Evolutionary conservation across 2,888 invertebrate species (phyloP), one percentile per base, ranked within the genome.

Genomic region (Amblyjoppa fuscipennis): DNA sequence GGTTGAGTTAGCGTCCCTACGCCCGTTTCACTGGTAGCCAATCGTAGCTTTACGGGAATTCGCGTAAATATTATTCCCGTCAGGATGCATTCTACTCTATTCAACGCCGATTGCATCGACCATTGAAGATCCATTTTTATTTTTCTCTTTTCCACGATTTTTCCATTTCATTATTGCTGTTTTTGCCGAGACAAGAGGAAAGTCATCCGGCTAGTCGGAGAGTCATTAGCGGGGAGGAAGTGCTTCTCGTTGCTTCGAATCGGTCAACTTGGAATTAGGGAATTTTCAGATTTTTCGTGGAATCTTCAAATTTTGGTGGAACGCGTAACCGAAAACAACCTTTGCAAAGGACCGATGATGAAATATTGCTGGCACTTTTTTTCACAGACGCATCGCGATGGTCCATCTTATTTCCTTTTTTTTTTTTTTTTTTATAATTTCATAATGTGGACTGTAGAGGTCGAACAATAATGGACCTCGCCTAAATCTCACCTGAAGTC

Each of bases 41-140:
- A 88, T 90, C 88, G 85, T 87, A 83, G 83, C 87, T 90, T 88
- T 88, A 89, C 77, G 85, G 78, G 76, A 78, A 82, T 74, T 82
- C 84, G 68, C 73, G 74, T 81, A 85, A 85, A 85, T 78, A 82
- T 85, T 78, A 82, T 85, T 75, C 64, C 34, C 78, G 68, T 59
- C 81, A 61, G 74, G 69, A 31, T 51, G 70, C 75, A 78, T 84
- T 68, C 76, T 38, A 45, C 45, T 56, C 56, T 51, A 56, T 73
- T 73, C 71, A 61, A 34, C 75, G 34, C 64, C 66, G 20, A 11
- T 68, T 68, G 56, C 61, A 69, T 41, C 51, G 34, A 34, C 41
- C 64, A 68, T 68, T 66, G 76, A 28, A 34, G 77, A 81, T 68
- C 73, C 75, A 86, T 81, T 81, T 82, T 70, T 74, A 53, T 76